Evolutionary conservation across 2,113 vertebrate species (phyloP), one percentile per base, ranked within the genome.

Genomic region (Todiramphus saurophagus): DNA sequence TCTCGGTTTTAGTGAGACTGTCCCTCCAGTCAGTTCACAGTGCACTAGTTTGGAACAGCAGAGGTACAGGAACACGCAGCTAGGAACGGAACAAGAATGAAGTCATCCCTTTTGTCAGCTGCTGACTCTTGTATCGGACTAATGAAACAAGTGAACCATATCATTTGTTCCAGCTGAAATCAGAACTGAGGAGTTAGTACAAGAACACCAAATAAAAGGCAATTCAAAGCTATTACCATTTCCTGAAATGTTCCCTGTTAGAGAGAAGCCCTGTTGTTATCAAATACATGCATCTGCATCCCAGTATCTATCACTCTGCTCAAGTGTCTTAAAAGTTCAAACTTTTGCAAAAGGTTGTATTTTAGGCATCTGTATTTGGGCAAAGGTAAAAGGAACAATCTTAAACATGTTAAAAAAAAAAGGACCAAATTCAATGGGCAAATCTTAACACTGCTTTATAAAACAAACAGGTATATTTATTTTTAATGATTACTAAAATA

Each of bases 401-500:
- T 81, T 66, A 69, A 87, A 59, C 24, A 27, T 1, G 1, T 37
- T 31, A 9, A 7, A 12, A 35, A 7, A 12, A 35, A 60, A 74
- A 75, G 66, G 28, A 31, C 81, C 30, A 80, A 72, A 76, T 51
- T 68, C 74, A 88, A 39, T 16, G 3, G 39, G 19, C 46, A 75
- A 84, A 51, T 64, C 74, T 90, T 70, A 87, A 51, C 91, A 39
- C 89, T 94, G 78, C 86, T 95, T 95, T 96, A 94, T 88, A 95
- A 93, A 95, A 93, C 81, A 95, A 97, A 69, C 75, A 97, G 80
- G 81, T 91, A 62, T 25, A 87, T 98, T 98, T 98, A 97, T 98
- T 98, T 97, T 74, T 66, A 96, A 97, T 68, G 33, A 94, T 97
- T 97, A 97, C 95, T 98, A 97, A 98, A 98, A 98, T 97, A 98